Conservation (phyloP, 2,113 vertebrate genomes). For the Tyto alba region DNA sequence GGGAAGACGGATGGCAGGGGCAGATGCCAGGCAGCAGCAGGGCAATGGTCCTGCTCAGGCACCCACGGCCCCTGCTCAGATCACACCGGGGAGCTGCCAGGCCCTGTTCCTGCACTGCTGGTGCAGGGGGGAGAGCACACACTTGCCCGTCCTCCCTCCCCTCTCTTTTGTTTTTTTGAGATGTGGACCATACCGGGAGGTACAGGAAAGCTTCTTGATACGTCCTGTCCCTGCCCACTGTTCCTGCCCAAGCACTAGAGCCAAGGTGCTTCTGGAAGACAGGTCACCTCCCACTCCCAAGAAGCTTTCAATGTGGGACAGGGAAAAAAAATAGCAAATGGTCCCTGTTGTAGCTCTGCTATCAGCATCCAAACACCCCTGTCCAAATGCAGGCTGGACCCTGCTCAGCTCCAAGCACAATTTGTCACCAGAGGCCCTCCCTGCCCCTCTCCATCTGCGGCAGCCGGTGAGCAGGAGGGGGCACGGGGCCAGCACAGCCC, state of each 20-base stretch:
- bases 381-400: not conserved
- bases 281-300: not conserved
- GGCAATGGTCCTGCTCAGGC: not conserved
- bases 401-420: constrained; percentile 31
- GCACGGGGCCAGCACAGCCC: not conserved
- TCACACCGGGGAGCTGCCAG: not conserved
- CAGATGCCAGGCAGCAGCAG: not conserved
- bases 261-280: not conserved
- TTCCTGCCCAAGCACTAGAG: accelerated
- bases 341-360: constrained; percentile 12
- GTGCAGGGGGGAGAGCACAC: accelerated
- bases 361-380: constrained; percentile 54
- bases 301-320: not conserved
- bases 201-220: not conserved
- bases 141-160: not conserved
- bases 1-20: not conserved
- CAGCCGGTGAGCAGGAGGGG: constrained; percentile 4
- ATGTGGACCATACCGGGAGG: not conserved
- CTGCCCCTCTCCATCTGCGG: constrained; percentile 28
- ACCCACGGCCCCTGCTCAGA: not conserved
- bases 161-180: not conserved
- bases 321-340: constrained; percentile 71
- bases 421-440: constrained; percentile 52
- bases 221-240: accelerated
- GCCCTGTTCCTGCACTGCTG: not conserved